phyloP scores from a whole-genome alignment of 2,797 vertebrate genomes.

The Pogoniulus pusillus region DNA sequence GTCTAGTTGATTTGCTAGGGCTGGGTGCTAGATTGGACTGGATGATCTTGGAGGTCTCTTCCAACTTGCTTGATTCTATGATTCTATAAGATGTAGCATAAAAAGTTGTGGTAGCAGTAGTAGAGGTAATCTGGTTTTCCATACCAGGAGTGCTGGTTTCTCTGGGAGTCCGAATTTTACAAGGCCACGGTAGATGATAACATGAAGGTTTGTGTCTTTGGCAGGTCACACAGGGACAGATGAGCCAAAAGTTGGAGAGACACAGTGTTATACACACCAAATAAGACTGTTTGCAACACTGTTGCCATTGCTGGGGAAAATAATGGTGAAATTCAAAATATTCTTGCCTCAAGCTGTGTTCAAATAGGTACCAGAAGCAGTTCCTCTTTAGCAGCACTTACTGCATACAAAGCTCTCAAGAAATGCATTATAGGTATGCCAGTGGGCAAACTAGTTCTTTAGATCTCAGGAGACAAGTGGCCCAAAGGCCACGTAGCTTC shows the following conservation, averaged over 20 bases:
- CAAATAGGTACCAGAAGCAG: background rate
- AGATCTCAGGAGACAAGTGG: background rate
- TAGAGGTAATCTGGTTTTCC: background rate
- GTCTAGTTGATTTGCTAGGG: too few species aligned
- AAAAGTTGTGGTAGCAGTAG: background rate
- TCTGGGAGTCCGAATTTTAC: background rate
- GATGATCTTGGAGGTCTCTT: too few species aligned
- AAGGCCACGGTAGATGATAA: background rate
- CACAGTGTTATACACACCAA: background rate
- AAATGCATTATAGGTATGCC: background rate
- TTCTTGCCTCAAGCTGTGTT: background rate
- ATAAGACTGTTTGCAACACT: background rate
- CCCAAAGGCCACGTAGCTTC: background rate
- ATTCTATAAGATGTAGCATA: background rate
- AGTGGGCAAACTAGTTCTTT: slow-evolving; percentile 13
- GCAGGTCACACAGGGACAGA: background rate
- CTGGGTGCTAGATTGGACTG: too few species aligned
- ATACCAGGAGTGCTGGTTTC: background rate
- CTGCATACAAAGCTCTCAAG: background rate
- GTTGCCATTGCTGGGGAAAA: background rate
- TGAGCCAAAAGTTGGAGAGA: background rate
- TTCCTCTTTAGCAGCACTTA: background rate
- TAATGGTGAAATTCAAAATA: background rate
- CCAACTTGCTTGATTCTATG: too few species aligned
- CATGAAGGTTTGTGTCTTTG: background rate